Base-by-base conservation (phyloP, 2,797 vertebrate species). In the Sphenodon punctatus region DNA sequence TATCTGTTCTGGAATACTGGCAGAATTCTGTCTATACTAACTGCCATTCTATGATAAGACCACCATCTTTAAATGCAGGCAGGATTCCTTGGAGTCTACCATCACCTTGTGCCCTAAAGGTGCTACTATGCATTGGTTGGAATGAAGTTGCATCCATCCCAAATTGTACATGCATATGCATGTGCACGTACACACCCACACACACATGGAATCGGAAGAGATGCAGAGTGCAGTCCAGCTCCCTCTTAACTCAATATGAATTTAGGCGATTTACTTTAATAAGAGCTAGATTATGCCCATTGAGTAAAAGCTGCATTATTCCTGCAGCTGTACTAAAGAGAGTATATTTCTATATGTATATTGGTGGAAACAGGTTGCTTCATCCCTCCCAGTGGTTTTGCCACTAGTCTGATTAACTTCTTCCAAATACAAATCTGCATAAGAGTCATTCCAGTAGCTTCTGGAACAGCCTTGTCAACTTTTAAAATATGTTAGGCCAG, bases 401-500 rank as follows among this genome's bases (percentile, higher is more conserved):
- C 48, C 75, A 74, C 73, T 85, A 53, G 23, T 85, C 83, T 76
- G n/a, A n/a, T n/a, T n/a, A n/a, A n/a, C n/a, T n/a, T n/a, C n/a
- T n/a, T n/a, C n/a, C n/a, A n/a, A n/a, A n/a, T n/a, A n/a, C n/a
- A n/a, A n/a, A n/a, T n/a, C n/a, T n/a, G n/a, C n/a, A n/a, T n/a
- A n/a, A 65, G 72, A 75, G 84, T 74, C 56, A 75, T 46, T 56
- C 27, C 46, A 81, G 49, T 64, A 20, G 34, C 46, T 69, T 25
- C 53, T 60, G 85, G 75, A 85, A 65, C 85, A 69, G 63, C 80
- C 89, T 41, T 60, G 48, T 81, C 56, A 76, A 59, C 85, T 92
- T 90, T 23, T 75, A 38, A 89, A 76, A 68, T 76, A 16, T 82
- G 87, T 86, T 64, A 71, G 78, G 88, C 72, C 5, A 69, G 66